Conservation (phyloP, 2,113 vertebrate genomes). For the Poeciliopsis prolifica region DNA sequence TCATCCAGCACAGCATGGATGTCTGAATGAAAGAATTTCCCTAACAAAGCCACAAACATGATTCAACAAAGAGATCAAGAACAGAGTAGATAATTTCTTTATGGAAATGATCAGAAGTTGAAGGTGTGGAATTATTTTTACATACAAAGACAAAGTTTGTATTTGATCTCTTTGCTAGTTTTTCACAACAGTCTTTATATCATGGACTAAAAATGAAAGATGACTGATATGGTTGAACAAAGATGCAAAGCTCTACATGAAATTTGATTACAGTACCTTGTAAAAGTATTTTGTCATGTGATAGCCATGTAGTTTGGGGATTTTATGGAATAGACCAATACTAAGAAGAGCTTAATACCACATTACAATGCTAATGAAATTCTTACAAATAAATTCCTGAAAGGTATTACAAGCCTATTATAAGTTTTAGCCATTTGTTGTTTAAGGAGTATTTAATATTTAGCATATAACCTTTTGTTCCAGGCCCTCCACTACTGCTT, state of each 20-base stretch:
- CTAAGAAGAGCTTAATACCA: background rate
- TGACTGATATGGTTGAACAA: background rate
- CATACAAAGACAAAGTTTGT: background rate
- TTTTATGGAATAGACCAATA: background rate
- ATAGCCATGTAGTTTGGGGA: background rate
- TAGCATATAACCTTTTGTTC: no score
- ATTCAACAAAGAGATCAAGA: slow-evolving; percentile 16
- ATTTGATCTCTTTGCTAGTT: no score
- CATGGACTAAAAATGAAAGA: background rate
- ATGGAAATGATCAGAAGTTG: slow-evolving; percentile 1
- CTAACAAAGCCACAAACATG: slow-evolving; percentile 10
- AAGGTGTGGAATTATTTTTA: background rate
- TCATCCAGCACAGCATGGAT: background rate
- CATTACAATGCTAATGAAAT: background rate
- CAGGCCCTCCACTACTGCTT: no score
- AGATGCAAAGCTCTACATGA: background rate
- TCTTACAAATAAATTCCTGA: no score
- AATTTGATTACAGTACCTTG: background rate
- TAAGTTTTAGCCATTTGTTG: no score
- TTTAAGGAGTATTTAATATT: no score
- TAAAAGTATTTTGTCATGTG: background rate
- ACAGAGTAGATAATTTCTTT: slow-evolving; percentile 11
- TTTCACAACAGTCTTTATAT: background rate
- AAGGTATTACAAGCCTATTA: no score
- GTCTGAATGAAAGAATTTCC: slow-evolving; percentile 40